Evolutionary conservation across 2,797 vertebrate genomes (phyloP), one percentile per base, ranked within the genome.

Genomic region (Leptodactylus fallax): DNA sequence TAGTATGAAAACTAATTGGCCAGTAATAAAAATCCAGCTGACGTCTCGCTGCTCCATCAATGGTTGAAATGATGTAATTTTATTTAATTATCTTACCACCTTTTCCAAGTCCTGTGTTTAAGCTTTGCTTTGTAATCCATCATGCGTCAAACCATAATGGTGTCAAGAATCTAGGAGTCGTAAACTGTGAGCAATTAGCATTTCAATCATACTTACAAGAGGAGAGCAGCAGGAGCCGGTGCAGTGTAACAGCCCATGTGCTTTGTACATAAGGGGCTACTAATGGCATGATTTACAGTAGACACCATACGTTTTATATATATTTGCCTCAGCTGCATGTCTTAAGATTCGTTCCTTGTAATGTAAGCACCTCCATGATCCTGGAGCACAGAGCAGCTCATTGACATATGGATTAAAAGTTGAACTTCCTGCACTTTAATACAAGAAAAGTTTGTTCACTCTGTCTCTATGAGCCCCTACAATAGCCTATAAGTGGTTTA

Each of bases 151-250:
- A 89, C 84, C 87, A 86, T 89, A 82, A 89, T 86, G 79, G 87
- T 89, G 83, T 88, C 87, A 88, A 45, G 45, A 56, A 19, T 81
- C 79, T 61, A 23, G 58, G n/a, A 89, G 83, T 58, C 58, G 87
- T 85, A 89, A 85, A 23, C 83, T 85, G 83, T 81, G 71, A 86
- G 71, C 87, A 89, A 89, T 89, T 89, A 89, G 87, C 87, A 89
- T 89, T 86, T 89, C 87, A 86, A 89, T 89, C 87, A 81, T 71
- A 21, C 25, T n/a, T 74, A 89, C 87, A 89, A 89, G 87, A 89
- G 87, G 21, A 53, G 67, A 85, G 16, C 87, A 85, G 83, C 61
- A 89, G 83, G 87, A 71, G 60, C 23, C 53, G 3, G 23, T 58
- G 67, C 78, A 80, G 87, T 36, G 36, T 63, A 88, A 88, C 82